Conservation (phyloP, 1,140 invertebrate species). For the Manduca sexta region DNA sequence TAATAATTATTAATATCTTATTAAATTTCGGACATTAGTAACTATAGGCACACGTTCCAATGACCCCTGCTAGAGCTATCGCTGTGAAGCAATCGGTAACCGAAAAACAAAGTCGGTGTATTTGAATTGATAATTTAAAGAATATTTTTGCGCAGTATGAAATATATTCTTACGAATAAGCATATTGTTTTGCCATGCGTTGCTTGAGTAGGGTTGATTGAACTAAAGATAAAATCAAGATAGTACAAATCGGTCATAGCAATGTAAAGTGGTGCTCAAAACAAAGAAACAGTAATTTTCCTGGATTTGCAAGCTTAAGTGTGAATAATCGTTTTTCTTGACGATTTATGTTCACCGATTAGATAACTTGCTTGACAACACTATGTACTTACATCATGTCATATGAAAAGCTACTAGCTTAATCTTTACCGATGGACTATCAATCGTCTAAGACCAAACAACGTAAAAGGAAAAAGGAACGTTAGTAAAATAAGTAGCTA, state of each 20-base stretch:
- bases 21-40: no score
- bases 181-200: conserved; percentile 26
- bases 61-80: no score
- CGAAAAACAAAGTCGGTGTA: no score
- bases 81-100: no score
- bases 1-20: no score
- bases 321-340: neutral
- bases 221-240: conserved; percentile 19
- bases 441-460: no score
- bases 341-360: conserved; percentile 1
- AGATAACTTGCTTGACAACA: neutral
- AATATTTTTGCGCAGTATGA: conserved; percentile 1
- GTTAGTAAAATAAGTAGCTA: no score
- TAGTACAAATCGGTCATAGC: neutral
- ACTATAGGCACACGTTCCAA: no score
- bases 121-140: no score
- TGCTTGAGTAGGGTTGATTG: conserved; percentile 36
- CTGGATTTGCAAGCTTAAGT: neutral
- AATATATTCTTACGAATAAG: conserved; percentile 7
- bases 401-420: no score
- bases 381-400: neutral
- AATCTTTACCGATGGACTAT: no score
- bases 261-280: neutral
- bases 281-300: neutral
- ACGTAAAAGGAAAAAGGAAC: no score